These are phyloP conservation scores for Harpalus rubripes DNA, from an alignment of 2,888 invertebrate genomes.

Conservation along the genomic window DNA sequence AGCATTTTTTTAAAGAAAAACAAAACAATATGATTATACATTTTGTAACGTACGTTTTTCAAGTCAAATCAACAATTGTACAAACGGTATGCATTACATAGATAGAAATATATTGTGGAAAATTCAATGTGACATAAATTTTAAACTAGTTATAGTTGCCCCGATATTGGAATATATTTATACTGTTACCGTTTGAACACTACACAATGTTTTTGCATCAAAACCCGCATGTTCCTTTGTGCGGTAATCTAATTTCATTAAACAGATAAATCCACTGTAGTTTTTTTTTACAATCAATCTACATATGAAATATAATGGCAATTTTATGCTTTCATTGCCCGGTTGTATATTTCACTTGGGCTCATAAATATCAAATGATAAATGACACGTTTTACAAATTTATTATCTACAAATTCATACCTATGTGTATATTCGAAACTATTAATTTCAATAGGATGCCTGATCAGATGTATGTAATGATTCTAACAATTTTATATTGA, in stretches of 20 bases:
- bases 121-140: not conserved
- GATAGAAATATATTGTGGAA: not conserved
- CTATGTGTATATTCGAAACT: not conserved
- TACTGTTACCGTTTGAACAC: not conserved
- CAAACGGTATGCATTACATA: not conserved
- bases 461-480: not conserved
- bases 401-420: not conserved
- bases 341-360: not conserved
- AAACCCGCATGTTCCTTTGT: not conserved
- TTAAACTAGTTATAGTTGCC: constrained; percentile 3
- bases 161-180: not conserved
- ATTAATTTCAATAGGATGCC: not conserved
- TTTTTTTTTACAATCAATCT: not conserved
- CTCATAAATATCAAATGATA: not conserved
- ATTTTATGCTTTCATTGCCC: not conserved
- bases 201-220: not conserved
- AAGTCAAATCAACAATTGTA: not conserved
- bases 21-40: too few relatives aligned
- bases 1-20: too few relatives aligned
- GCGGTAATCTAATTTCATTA: not conserved
- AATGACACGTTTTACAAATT: not conserved
- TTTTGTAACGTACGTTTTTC: not conserved
- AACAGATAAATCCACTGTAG: not conserved
- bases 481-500: not conserved
- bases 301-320: not conserved